These are phyloP conservation scores for Trichomalopsis sarcophagae DNA, from an alignment of 1,140 invertebrate genomes.

Conservation along the genomic window DNA sequence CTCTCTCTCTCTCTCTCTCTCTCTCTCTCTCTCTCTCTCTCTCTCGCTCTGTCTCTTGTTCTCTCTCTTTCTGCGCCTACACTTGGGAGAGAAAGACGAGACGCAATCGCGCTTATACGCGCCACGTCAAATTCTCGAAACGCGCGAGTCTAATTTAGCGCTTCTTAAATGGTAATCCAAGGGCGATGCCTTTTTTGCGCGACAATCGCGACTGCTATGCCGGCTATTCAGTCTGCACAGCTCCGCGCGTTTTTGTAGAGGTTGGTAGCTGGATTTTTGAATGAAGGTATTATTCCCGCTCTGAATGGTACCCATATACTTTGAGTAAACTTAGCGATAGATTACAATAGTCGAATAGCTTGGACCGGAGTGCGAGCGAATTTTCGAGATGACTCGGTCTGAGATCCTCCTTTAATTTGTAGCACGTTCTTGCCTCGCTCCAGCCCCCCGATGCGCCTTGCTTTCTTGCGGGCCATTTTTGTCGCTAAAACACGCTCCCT, in stretches of 20 bases:
- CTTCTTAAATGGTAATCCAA: conserved; percentile 58
- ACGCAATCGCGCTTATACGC: conserved; percentile 22
- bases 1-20: not conserved
- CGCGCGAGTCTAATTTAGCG: conserved; percentile 58
- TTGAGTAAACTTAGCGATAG: too few relatives aligned
- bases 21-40: conserved; percentile 27
- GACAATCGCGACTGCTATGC: conserved; percentile 25
- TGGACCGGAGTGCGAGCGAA: not conserved
- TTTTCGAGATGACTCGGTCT: conserved; percentile 12
- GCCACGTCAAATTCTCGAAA: conserved; percentile 53
- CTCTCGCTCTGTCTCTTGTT: not conserved
- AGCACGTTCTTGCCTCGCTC: conserved; percentile 33
- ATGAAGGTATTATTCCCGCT: too few relatives aligned
- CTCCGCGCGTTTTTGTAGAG: not conserved
- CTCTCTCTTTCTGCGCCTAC: not conserved
- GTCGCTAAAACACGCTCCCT: not conserved
- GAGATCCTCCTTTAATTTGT: conserved; percentile 32
- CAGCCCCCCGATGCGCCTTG: not conserved
- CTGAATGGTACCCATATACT: too few relatives aligned
- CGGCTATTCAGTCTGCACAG: conserved; percentile 9
- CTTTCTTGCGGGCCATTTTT: conserved; percentile 22
- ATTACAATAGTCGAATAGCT: too few relatives aligned
- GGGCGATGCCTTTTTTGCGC: conserved; percentile 35
- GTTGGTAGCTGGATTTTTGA: conserved; percentile 18
- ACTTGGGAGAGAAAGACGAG: conserved; percentile 17